Conservation (phyloP, 2,888 invertebrate species). For the Standfussiana lucernea region DNA sequence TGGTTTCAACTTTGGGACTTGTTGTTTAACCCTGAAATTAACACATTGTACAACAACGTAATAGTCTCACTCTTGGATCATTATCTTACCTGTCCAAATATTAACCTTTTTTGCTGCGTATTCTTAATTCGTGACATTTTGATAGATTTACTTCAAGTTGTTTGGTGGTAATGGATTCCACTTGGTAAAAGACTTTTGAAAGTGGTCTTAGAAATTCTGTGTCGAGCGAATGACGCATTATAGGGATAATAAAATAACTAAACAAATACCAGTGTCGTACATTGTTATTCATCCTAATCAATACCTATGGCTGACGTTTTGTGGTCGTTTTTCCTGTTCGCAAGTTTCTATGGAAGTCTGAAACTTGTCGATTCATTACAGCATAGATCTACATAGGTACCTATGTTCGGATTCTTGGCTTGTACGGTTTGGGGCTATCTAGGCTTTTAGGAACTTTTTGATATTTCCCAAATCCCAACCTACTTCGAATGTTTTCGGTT, state of each 20-base stretch:
- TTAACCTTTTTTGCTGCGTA: slow-evolving; percentile 3
- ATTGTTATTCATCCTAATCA: slow-evolving; percentile 19
- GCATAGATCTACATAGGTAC: no score
- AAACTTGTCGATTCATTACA: slow-evolving; percentile 3
- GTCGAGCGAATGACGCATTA: slow-evolving; percentile 33
- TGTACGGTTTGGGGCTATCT: neutral
- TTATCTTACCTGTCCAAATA: neutral
- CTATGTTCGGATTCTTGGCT: neutral
- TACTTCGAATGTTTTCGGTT: slow-evolving; percentile 31
- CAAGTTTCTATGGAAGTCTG: neutral
- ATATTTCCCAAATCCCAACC: slow-evolving; percentile 4
- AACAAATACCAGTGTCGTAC: slow-evolving; percentile 9
- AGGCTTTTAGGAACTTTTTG: neutral
- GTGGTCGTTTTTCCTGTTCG: slow-evolving; percentile 35
- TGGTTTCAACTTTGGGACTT: slow-evolving; percentile 31
- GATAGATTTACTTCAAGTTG: neutral
- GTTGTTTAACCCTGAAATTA: slow-evolving; percentile 40
- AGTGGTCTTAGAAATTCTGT: slow-evolving; percentile 16
- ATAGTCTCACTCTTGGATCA: slow-evolving; percentile 5
- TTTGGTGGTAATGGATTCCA: slow-evolving; percentile 11
- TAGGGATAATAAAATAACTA: no score
- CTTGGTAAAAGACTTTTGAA: neutral
- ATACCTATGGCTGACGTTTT: slow-evolving; percentile 1
- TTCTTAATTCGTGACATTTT: slow-evolving; percentile 13
- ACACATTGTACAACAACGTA: neutral